These are phyloP conservation scores for Dipodomys stephensi DNA, from an alignment of 2,113 vertebrate genomes.

Conservation along the genomic window DNA sequence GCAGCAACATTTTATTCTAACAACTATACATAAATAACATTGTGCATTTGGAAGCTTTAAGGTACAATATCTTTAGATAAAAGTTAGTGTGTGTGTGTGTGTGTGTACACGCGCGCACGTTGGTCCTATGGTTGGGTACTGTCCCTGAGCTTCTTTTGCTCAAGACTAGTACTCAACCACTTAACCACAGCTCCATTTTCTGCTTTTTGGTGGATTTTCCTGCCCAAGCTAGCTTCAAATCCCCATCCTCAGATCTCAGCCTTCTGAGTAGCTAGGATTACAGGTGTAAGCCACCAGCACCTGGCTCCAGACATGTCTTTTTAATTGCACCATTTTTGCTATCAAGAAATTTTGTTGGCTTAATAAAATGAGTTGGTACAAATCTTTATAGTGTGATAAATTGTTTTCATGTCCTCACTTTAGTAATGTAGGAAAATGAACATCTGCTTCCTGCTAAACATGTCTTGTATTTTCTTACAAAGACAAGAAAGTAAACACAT, in stretches of 20 bases:
- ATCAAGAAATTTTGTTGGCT: not conserved
- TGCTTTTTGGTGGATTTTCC: too few relatives aligned
- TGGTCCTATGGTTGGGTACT: too few relatives aligned
- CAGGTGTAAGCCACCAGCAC: too few relatives aligned
- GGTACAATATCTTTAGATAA: not conserved
- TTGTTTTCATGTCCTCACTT: not conserved
- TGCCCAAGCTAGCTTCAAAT: too few relatives aligned
- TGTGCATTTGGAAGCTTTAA: not conserved
- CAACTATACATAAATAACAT: not conserved
- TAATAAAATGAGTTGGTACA: not conserved
- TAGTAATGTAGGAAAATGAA: not conserved
- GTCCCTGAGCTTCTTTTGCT: too few relatives aligned
- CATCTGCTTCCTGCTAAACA: not conserved
- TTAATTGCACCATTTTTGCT: not conserved
- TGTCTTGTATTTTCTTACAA: conserved; percentile 6
- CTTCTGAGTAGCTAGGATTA: too few relatives aligned
- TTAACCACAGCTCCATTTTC: too few relatives aligned
- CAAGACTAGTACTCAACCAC: too few relatives aligned
- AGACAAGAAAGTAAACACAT: conserved; percentile 3
- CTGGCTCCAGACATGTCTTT: not conserved
- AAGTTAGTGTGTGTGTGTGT: not conserved
- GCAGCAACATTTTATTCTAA: not conserved
- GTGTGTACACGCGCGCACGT: too few relatives aligned
- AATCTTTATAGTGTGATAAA: not conserved
- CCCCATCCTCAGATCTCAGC: too few relatives aligned